Percentiles rank a stretch among this genome's conserved stretches.
Evolutionary conservation across 2,113 vertebrate genomes (phyloP).

Genomic region (Panthera uncia): DNA sequence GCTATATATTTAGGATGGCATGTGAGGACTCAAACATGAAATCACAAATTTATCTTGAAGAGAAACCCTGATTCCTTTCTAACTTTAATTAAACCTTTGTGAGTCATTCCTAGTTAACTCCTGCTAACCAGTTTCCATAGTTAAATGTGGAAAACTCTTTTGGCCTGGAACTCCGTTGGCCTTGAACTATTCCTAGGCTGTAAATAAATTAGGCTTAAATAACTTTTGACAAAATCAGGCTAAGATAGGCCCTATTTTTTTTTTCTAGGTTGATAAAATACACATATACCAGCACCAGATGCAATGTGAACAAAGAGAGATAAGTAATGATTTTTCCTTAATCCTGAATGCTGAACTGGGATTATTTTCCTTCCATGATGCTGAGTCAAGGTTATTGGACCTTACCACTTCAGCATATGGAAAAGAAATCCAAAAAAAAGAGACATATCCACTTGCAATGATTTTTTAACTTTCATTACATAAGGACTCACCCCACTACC

Average conservation of each 20-base stretch:
- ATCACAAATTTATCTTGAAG: background rate
- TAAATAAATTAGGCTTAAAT: background rate
- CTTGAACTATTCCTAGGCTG: background rate
- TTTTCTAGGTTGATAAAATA: background rate
- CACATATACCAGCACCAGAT: background rate
- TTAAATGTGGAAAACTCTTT: background rate
- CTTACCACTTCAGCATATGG: background rate
- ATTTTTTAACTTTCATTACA: background rate
- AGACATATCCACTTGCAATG: background rate
- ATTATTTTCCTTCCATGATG: background rate
- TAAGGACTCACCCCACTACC: background rate
- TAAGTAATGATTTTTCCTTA: background rate
- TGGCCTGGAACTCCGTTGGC: background rate
- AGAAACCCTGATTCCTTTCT: background rate
- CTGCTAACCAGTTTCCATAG: background rate
- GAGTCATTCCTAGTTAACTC: background rate
- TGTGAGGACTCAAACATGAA: conserved; percentile 22
- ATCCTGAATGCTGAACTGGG: background rate
- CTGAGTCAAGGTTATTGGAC: background rate
- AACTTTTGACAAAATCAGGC: background rate
- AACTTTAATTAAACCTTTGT: background rate
- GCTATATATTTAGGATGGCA: background rate
- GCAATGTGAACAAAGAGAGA: conserved; percentile 12
- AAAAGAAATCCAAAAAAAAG: background rate
- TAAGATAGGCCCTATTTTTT: conserved; percentile 17